phyloP scores from a whole-genome alignment of 2,113 vertebrate genomes.

The Pteruthius melanotis region DNA sequence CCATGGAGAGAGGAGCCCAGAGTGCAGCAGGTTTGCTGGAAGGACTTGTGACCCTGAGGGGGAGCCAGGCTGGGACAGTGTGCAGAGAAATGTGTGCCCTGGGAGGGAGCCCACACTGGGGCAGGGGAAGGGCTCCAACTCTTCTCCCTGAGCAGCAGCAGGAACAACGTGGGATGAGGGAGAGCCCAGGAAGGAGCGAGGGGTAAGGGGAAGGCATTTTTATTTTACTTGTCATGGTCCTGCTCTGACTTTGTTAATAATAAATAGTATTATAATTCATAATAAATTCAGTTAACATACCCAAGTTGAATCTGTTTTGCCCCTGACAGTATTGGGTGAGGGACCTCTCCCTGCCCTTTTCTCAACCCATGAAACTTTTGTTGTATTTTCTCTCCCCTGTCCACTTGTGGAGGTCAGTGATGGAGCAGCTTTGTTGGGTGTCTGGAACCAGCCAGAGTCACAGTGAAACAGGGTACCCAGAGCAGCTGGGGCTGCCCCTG shows the following conservation, averaged over 20 bases:
- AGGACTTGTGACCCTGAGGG: background rate
- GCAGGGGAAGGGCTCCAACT: background rate
- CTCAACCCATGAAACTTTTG: background rate
- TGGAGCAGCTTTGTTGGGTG: background rate
- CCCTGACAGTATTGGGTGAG: background rate
- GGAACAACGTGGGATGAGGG: background rate
- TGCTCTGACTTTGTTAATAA: background rate
- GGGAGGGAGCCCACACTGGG: background rate
- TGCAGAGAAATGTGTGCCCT: background rate
- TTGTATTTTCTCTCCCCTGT: background rate
- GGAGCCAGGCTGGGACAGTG: background rate
- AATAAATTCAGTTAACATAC: background rate
- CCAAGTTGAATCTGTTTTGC: background rate
- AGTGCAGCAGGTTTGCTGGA: background rate
- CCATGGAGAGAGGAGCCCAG: background rate
- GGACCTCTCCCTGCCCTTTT: background rate
- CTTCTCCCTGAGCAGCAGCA: background rate
- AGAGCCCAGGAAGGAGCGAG: background rate
- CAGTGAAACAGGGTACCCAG: background rate
- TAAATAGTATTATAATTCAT: background rate
- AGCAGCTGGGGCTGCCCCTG: background rate
- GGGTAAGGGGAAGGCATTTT: background rate
- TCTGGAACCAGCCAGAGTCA: background rate
- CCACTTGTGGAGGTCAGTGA: background rate
- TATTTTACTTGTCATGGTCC: background rate